Conservation (phyloP, 2,113 vertebrate species). For the Himantopus leucocephalus region DNA sequence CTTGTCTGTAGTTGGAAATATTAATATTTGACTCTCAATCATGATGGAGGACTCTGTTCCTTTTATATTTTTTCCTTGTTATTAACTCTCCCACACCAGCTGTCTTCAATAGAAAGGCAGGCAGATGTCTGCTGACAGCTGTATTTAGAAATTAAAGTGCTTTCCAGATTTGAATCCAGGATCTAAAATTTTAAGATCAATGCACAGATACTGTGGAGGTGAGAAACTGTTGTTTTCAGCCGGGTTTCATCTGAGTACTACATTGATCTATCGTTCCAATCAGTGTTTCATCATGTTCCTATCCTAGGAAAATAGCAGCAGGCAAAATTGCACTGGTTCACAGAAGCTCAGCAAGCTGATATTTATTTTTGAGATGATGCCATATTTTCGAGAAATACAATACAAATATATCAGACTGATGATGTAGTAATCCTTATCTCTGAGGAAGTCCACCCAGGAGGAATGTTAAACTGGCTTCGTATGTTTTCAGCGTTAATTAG, state of each 20-base stretch:
- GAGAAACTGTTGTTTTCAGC: conserved; percentile 5
- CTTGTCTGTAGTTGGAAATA: neutral
- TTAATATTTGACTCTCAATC: neutral
- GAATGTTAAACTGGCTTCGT: neutral
- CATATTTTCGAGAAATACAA: neutral
- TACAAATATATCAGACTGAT: neutral
- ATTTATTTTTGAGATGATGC: conserved; percentile 20
- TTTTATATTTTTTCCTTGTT: neutral
- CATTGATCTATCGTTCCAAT: conserved; percentile 7
- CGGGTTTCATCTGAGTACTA: neutral
- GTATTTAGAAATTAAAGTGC: conserved; percentile 28
- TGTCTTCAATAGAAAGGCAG: conserved; percentile 7
- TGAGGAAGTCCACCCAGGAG: neutral
- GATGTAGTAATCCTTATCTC: neutral
- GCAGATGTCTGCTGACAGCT: conserved; percentile 21
- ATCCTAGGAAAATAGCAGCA: conserved; percentile 3
- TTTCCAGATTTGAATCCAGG: conserved; percentile 14
- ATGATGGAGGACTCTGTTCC: neutral
- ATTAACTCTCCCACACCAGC: neutral
- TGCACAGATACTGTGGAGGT: neutral
- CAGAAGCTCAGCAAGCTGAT: neutral
- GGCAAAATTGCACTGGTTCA: neutral
- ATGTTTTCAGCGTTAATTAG: conserved; percentile 21
- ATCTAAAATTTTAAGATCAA: conserved; percentile 37
- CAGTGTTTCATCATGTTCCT: neutral